Percentiles rank a stretch among this genome's conserved stretches.
phyloP scores from a whole-genome alignment of 1,140 invertebrate genomes.

The Brachystomella parvula region DNA sequence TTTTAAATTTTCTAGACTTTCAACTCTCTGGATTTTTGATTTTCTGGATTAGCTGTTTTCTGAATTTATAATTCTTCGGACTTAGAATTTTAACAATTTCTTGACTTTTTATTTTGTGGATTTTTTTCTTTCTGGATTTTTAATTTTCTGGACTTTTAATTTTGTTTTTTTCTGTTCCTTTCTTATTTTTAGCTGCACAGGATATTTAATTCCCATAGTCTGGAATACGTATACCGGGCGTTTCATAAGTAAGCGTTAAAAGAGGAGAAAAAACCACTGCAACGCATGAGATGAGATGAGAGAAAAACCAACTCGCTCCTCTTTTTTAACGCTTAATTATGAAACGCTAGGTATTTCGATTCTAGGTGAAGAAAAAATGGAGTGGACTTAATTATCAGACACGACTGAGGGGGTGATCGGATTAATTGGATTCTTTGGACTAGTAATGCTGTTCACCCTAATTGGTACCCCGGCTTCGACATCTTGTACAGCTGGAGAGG shows the following conservation, averaged over 20 bases:
- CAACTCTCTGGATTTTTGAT: too few relatives aligned
- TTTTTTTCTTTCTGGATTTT: neutral
- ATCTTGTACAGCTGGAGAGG: constrained; percentile 13
- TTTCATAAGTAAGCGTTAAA: too few relatives aligned
- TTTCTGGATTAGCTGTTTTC: neutral
- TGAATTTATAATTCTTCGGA: neutral
- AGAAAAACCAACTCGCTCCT: too few relatives aligned
- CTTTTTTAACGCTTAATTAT: too few relatives aligned
- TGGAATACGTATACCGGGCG: too few relatives aligned
- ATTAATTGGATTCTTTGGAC: constrained; percentile 2
- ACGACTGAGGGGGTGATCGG: neutral
- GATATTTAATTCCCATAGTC: too few relatives aligned
- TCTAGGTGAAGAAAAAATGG: neutral
- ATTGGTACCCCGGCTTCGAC: constrained; percentile 5
- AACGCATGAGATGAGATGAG: too few relatives aligned
- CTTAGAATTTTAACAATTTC: neutral
- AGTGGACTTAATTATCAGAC: neutral
- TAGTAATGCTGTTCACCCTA: constrained; percentile 5
- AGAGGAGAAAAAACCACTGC: too few relatives aligned
- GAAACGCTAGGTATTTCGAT: neutral
- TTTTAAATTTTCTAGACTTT: too few relatives aligned
- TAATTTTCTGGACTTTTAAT: neutral
- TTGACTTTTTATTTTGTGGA: too few relatives aligned
- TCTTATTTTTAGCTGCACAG: too few relatives aligned
- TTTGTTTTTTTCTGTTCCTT: neutral